Base-by-base conservation (phyloP, 2,797 vertebrate species). In the Uromys caudimaculatus region DNA sequence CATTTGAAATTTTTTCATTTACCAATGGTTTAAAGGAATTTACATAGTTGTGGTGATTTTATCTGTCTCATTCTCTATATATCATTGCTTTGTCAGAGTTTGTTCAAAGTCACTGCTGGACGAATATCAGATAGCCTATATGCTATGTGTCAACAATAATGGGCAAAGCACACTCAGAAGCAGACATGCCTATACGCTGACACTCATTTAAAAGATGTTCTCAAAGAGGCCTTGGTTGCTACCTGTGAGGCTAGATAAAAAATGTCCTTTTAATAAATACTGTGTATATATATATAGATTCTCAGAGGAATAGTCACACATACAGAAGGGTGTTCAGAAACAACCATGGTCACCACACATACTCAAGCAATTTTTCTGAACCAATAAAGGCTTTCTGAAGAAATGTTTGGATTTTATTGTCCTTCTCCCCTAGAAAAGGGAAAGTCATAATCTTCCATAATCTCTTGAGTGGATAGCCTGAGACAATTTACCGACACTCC, bases 401-500 rank as follows among this genome's bases (percentile, higher is more conserved):
- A 17, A 91, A 93, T 1, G 19, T 64, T 62, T 90, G 58, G 52
- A 90, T 89, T 93, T 95, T 89, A 92, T 32, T 89, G 41, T 14
- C 60, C 9, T 67, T 83, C 78, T 62, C 79, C n/a, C 89, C 54
- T 16, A 73, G 38, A 62, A 73, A 92, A 96, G 67, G 38, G 21
- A 83, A 94, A 95, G 82, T 91, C 91, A 94, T 62, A 84, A 81
- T 78, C 91, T 95, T 81, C 79, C 54, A 93, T 52, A 75, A 89
- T 93, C 54, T 95, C 93, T 60, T 3, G 0, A 96, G 96, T 95
- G 90, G 81, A 89, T 47, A 93, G 95, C 69, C 90, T 91, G 27
- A 92, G 73, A 95, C 62, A 82, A 90, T 83, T 98, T 94, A 90
- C 81, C 91, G 84, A 38, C 52, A 24, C 90, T 86, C 95, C 83